A percentile compares a stretch with the other conserved stretches of the same genome.
Evolutionary conservation across 2,113 vertebrate species (phyloP).

Genomic region (Fregata magnificens): DNA sequence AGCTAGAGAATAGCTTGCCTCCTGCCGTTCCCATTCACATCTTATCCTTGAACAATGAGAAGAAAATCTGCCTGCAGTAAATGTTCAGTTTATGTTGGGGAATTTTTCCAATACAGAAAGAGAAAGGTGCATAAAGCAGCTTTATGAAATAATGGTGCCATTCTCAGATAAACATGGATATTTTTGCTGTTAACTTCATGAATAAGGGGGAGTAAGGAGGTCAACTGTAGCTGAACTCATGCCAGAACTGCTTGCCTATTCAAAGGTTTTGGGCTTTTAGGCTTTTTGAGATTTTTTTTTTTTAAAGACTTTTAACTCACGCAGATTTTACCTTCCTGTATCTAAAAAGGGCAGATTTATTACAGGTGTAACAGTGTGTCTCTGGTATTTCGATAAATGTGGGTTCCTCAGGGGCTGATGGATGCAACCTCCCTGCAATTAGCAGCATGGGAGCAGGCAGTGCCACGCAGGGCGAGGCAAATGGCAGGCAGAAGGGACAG

Average conservation of each 20-base stretch:
- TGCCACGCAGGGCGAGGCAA: neutral
- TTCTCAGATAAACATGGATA: constrained; percentile 41
- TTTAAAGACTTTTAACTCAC: neutral
- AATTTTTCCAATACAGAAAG: constrained; percentile 35
- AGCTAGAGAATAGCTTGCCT: constrained; percentile 54
- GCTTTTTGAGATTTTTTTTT: neutral
- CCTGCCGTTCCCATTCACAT: constrained; percentile 49
- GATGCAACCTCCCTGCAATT: too few species aligned
- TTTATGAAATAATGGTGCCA: constrained; percentile 60
- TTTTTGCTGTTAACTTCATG: constrained; percentile 59
- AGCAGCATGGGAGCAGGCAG: neutral
- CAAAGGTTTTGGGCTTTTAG: neutral
- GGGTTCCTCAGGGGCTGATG: neutral
- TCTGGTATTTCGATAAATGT: neutral
- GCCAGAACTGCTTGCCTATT: neutral
- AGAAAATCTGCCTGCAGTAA: constrained; percentile 59
- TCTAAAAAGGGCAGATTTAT: neutral
- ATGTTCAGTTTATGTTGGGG: constrained; percentile 52
- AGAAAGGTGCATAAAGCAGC: constrained; percentile 37
- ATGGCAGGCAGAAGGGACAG: neutral
- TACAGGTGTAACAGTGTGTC: neutral
- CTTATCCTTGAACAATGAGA: constrained; percentile 67
- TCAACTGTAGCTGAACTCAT: neutral
- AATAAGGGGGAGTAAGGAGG: constrained; percentile 37
- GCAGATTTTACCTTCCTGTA: neutral